Evolutionary conservation across 2,113 vertebrate species (phyloP).

Genomic region (Eretmochelys imbricata): DNA sequence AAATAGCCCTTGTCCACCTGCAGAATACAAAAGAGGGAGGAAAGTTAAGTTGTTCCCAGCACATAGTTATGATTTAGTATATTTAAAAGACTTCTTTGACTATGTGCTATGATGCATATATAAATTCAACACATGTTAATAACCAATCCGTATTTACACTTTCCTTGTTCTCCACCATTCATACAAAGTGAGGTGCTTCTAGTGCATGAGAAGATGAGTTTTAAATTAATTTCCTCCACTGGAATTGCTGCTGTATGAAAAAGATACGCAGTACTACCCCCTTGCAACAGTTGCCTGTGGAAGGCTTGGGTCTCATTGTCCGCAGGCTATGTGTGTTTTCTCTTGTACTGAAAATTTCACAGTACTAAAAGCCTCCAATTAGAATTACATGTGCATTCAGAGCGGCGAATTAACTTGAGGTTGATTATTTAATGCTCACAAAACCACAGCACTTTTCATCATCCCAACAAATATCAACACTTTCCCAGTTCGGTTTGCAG

Average conservation of each 20-base stretch:
- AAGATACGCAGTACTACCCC: background rate
- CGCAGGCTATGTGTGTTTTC: background rate
- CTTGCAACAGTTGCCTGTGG: background rate
- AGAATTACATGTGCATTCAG: background rate
- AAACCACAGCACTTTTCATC: background rate
- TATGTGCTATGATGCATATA: background rate
- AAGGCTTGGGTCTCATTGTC: background rate
- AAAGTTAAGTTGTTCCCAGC: background rate
- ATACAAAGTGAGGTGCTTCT: background rate
- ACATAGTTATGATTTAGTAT: background rate
- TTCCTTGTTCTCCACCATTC: background rate
- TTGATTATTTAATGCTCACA: background rate
- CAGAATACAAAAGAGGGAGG: background rate
- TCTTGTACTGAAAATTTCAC: background rate
- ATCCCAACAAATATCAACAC: background rate
- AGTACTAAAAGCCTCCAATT: constrained; percentile 16
- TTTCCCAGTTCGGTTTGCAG: background rate
- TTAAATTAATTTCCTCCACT: background rate
- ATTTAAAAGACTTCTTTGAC: background rate
- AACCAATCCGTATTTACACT: background rate
- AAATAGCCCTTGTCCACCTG: background rate
- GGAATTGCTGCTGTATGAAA: background rate
- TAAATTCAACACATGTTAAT: background rate
- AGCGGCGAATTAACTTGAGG: constrained; percentile 25
- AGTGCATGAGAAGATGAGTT: rapidly evolving